phyloP scores from a whole-genome alignment of 2,888 invertebrate species.

The Idaea aversata region DNA sequence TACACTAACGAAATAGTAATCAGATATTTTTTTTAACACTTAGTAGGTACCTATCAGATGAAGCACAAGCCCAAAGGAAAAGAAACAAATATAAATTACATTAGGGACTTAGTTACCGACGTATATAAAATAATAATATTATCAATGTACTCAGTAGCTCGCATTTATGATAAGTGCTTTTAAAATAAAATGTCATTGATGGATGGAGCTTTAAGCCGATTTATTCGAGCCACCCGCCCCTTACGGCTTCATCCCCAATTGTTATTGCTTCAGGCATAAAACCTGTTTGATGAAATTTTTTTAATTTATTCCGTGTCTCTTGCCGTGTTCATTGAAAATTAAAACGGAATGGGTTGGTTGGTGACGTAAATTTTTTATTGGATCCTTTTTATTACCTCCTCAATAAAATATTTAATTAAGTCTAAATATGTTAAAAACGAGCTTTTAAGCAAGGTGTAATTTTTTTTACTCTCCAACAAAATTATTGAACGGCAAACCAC shows the following conservation, averaged over 20 bases:
- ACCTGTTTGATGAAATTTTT: not conserved
- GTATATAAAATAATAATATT: not conserved
- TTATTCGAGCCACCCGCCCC: not conserved
- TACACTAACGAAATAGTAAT: no score
- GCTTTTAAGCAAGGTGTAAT: no score
- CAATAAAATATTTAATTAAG: not conserved
- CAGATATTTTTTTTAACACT: no score
- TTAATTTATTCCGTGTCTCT: not conserved
- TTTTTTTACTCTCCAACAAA: no score
- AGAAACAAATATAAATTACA: not conserved
- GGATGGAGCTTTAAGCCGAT: not conserved
- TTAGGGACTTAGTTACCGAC: not conserved
- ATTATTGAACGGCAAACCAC: no score
- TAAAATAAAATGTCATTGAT: slow-evolving; percentile 1
- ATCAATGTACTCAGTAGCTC: not conserved
- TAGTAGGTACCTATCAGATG: no score
- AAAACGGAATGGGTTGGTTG: not conserved
- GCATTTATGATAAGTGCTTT: slow-evolving; percentile 1
- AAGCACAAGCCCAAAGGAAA: no score
- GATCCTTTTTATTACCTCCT: not conserved
- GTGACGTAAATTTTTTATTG: not conserved
- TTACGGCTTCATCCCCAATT: not conserved
- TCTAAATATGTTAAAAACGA: not conserved
- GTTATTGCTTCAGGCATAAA: not conserved
- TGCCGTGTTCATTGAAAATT: not conserved